phyloP scores from a whole-genome alignment of 2,113 vertebrate species.

The Planiliza haematocheilus region DNA sequence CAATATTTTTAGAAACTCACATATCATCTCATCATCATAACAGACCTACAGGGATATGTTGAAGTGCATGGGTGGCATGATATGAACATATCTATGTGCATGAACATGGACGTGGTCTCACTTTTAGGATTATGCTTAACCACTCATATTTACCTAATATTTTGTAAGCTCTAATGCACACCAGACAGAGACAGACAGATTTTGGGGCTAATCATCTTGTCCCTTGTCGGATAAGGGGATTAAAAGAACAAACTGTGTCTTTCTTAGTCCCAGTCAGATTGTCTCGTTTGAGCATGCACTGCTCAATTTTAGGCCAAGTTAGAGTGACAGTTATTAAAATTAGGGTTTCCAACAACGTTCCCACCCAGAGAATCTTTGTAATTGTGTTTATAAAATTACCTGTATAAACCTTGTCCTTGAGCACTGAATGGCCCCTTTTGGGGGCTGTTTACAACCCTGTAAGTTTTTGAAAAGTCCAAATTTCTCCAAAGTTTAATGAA shows the following conservation, averaged over 20 bases:
- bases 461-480: too few species aligned
- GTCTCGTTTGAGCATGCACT: slow-evolving; percentile 35
- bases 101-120: not conserved
- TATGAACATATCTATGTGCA: not conserved
- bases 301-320: not conserved
- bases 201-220: slow-evolving; percentile 51
- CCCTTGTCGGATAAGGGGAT: slow-evolving; percentile 49
- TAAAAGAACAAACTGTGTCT: slow-evolving; percentile 46
- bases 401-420: too few species aligned
- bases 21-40: too few species aligned
- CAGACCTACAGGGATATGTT: too few species aligned
- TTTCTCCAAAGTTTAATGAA: too few species aligned
- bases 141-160: slow-evolving; percentile 42
- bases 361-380: too few species aligned
- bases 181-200: slow-evolving; percentile 62
- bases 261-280: slow-evolving; percentile 3
- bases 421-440: too few species aligned
- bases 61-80: too few species aligned
- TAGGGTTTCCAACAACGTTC: too few species aligned
- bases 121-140: slow-evolving; percentile 30
- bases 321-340: not conserved
- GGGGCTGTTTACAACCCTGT: too few species aligned
- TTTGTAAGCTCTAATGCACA: slow-evolving; percentile 20
- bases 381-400: too few species aligned
- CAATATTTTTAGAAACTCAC: too few species aligned